Conservation (phyloP, 2,113 vertebrate genomes). For the Oostethus manadensis region DNA sequence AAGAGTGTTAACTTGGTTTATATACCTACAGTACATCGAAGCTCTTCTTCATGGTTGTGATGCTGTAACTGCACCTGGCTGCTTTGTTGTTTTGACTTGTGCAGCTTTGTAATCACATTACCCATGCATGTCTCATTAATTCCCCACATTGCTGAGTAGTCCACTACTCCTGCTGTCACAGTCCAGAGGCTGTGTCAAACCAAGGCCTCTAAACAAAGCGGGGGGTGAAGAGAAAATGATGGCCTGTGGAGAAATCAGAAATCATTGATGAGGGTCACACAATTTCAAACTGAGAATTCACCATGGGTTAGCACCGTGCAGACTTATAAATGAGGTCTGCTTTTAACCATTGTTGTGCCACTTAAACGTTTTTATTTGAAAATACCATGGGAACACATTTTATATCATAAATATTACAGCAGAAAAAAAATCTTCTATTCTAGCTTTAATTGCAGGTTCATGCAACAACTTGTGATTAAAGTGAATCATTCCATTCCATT, state of each 20-base stretch:
- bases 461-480: no score
- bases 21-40: conserved; percentile 16
- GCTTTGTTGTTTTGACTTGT: conserved; percentile 27
- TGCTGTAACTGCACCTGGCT: conserved; percentile 23
- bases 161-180: conserved; percentile 35
- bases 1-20: conserved; percentile 2
- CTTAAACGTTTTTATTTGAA: conserved; percentile 10
- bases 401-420: no score
- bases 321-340: conserved; percentile 35
- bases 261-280: conserved; percentile 51
- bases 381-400: not conserved
- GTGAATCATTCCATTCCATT: no score
- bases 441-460: no score
- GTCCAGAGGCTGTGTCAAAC: conserved; percentile 23
- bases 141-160: conserved; percentile 48
- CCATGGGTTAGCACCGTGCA: conserved; percentile 32
- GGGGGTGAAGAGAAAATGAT: conserved; percentile 21
- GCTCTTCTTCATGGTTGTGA: conserved; percentile 10
- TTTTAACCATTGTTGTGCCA: conserved; percentile 17
- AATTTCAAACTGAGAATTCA: conserved; percentile 38
- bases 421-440: no score
- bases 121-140: conserved; percentile 65
- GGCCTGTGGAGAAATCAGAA: conserved; percentile 32
- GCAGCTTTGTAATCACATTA: conserved; percentile 61
- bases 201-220: conserved; percentile 32